phyloP scores from a whole-genome alignment of 2,888 invertebrate species.

The Hecatera dysodea region DNA sequence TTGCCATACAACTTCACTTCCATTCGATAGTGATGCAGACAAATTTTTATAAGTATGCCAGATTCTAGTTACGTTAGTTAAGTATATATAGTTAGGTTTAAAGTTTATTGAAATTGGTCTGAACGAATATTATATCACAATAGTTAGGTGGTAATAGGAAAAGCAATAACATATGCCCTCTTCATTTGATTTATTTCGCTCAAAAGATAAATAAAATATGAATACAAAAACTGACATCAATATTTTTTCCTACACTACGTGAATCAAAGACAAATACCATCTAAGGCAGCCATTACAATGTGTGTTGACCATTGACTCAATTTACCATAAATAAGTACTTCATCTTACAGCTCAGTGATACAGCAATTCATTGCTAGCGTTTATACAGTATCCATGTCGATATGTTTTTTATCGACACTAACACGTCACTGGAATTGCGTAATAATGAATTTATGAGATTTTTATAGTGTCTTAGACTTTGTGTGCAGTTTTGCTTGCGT shows the following conservation, averaged over 20 bases:
- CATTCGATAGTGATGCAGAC: no score
- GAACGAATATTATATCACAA: neutral
- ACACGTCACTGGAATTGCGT: slow-evolving; percentile 73
- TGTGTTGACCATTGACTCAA: slow-evolving; percentile 47
- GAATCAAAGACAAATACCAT: slow-evolving; percentile 46
- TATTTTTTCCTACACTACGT: slow-evolving; percentile 2
- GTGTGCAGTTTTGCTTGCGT: slow-evolving; percentile 47
- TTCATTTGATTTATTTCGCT: neutral
- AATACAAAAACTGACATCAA: neutral
- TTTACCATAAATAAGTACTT: slow-evolving; percentile 65
- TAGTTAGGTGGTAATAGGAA: neutral
- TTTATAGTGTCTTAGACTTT: slow-evolving; percentile 39
- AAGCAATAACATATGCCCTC: no score
- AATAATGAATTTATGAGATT: slow-evolving; percentile 68
- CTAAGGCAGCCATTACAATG: slow-evolving; percentile 47
- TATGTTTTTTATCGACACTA: slow-evolving; percentile 69
- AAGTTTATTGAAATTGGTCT: no score
- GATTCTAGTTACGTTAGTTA: no score
- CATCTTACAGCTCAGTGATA: slow-evolving; percentile 60
- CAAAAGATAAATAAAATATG: slow-evolving; percentile 1
- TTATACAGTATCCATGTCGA: slow-evolving; percentile 74
- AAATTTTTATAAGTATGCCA: no score
- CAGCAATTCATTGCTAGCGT: slow-evolving; percentile 70
- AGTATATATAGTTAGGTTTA: no score
- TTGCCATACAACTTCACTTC: no score